Evolutionary conservation across 1,140 invertebrate genomes (phyloP).

Genomic region (Cyrtorhinus lividipennis): DNA sequence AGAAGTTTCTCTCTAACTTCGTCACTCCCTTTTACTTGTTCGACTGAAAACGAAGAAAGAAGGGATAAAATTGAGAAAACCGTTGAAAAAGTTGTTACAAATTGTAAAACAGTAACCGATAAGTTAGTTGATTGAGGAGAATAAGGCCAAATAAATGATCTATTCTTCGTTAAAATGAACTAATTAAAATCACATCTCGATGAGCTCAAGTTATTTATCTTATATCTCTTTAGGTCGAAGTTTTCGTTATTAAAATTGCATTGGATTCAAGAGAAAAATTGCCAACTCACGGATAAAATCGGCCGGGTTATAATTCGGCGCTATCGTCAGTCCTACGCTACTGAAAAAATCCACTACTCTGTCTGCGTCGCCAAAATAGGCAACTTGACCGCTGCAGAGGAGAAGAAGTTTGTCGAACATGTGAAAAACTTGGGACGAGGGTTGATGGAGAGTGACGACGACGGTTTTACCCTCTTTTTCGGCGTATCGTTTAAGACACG

Average conservation of each 20-base stretch:
- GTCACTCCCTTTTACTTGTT: slow-evolving; percentile 55
- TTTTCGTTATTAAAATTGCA: too few relatives aligned
- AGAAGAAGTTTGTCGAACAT: slow-evolving; percentile 71
- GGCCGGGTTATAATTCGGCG: slow-evolving; percentile 71
- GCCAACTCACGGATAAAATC: slow-evolving; percentile 74
- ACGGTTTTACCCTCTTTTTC: slow-evolving; percentile 65
- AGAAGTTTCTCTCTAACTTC: slow-evolving; percentile 55
- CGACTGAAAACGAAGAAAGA: slow-evolving; percentile 39
- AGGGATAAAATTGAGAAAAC: background rate
- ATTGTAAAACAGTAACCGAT: too few relatives aligned
- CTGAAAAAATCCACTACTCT: slow-evolving; percentile 64
- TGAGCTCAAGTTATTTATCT: too few relatives aligned
- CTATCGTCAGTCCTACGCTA: slow-evolving; percentile 53
- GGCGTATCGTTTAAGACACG: slow-evolving; percentile 57
- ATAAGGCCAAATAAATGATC: too few relatives aligned
- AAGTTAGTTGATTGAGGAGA: too few relatives aligned
- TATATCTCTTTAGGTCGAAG: too few relatives aligned
- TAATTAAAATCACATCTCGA: too few relatives aligned
- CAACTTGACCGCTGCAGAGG: slow-evolving; percentile 57
- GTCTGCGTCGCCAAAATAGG: slow-evolving; percentile 62
- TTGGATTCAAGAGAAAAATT: too few relatives aligned
- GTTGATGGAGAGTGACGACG: slow-evolving; percentile 71
- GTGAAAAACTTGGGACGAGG: slow-evolving; percentile 77
- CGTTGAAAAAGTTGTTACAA: background rate
- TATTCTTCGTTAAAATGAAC: too few relatives aligned